A percentile compares a stretch with the other conserved stretches of the same genome.
These are phyloP conservation scores for Oreochromis niloticus DNA, from an alignment of 2,113 vertebrate genomes.

Conservation along the genomic window DNA sequence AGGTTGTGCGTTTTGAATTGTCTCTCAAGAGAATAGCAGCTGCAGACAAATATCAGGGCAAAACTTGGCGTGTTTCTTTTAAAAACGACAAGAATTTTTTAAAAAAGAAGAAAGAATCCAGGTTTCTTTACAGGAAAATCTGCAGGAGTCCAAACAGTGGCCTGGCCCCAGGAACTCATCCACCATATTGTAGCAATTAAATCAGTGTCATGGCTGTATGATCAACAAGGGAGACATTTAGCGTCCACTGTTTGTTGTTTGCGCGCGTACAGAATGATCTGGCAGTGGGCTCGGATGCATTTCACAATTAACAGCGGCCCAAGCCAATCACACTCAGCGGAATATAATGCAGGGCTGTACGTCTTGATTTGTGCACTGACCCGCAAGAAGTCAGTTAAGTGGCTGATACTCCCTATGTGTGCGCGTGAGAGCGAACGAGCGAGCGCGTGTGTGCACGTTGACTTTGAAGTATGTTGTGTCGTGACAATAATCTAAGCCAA, in stretches of 20 bases:
- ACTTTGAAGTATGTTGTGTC: conserved; percentile 64
- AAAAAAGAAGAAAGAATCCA: neutral
- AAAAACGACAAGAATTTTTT: neutral
- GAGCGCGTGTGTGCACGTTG: neutral
- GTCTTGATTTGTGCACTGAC: conserved; percentile 73
- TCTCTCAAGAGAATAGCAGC: conserved; percentile 37
- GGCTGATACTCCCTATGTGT: conserved; percentile 44
- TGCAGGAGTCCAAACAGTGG: neutral
- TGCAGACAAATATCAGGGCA: conserved; percentile 34
- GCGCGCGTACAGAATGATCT: neutral
- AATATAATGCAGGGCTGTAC: conserved; percentile 46
- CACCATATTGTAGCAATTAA: conserved; percentile 24
- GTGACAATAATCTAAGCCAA: conserved; percentile 67
- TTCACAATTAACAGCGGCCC: conserved; percentile 43
- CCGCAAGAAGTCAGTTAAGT: conserved; percentile 63
- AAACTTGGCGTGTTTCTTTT: neutral
- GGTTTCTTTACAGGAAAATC: neutral
- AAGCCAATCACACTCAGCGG: conserved; percentile 42
- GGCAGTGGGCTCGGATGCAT: conserved; percentile 31
- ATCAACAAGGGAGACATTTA: conserved; percentile 38
- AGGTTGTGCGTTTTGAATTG: neutral
- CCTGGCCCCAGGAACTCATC: neutral
- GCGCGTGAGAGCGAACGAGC: neutral
- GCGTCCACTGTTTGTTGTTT: conserved; percentile 14
- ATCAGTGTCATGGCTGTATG: conserved; percentile 27